These are phyloP conservation scores for Pempheris klunzingeri DNA, from an alignment of 2,797 vertebrate species.

Conservation along the genomic window DNA sequence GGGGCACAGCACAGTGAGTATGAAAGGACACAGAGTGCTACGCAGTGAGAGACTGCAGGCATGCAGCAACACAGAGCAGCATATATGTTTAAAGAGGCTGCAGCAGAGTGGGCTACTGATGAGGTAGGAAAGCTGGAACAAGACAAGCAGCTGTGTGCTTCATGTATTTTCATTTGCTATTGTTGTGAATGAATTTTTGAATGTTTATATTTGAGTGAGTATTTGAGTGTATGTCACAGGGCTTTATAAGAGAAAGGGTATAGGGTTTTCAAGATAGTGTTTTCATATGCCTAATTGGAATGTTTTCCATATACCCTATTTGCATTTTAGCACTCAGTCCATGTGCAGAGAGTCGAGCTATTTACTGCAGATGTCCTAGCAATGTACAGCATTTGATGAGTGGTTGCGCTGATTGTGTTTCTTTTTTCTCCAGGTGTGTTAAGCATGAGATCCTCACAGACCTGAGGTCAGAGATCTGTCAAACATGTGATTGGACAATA, in stretches of 20 bases:
- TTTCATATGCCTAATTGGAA: background rate
- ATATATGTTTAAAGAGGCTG: constrained; percentile 72
- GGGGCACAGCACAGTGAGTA: constrained; percentile 71
- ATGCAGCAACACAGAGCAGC: constrained; percentile 69
- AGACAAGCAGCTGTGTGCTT: constrained; percentile 9
- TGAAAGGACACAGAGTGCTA: constrained; percentile 69
- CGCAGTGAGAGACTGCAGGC: constrained; percentile 73
- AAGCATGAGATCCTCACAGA: constrained; percentile 38
- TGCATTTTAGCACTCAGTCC: constrained; percentile 6
- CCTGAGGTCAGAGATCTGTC: constrained; percentile 38
- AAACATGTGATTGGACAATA: constrained; percentile 61
- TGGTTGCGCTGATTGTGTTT: background rate
- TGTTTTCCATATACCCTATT: constrained; percentile 3
- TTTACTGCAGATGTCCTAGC: constrained; percentile 1
- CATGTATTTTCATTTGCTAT: constrained; percentile 5
- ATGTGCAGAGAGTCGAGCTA: constrained; percentile 8
- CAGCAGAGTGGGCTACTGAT: constrained; percentile 61
- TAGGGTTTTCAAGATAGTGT: background rate
- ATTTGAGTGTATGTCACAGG: constrained; percentile 21
- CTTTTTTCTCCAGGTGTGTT: constrained; percentile 54
- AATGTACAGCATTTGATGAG: background rate
- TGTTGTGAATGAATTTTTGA: constrained; percentile 7
- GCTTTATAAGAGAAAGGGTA: background rate
- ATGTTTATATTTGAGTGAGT: constrained; percentile 7
- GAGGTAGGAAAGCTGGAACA: constrained; percentile 69